Evolutionary conservation across 2,797 vertebrate genomes (phyloP).

Genomic region (Trachurus trachurus): DNA sequence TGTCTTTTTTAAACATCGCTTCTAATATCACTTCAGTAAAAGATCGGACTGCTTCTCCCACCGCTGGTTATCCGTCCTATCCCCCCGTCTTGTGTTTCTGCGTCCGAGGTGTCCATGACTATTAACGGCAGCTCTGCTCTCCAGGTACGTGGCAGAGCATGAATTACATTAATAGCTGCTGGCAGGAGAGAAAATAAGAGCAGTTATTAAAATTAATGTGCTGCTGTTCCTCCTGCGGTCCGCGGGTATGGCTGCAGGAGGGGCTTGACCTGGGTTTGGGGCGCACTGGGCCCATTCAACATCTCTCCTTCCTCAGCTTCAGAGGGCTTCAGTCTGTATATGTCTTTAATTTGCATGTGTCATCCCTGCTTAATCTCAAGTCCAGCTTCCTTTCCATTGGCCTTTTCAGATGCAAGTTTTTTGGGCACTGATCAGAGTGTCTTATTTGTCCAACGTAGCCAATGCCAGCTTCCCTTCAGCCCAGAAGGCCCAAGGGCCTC

Average conservation of each 20-base stretch:
- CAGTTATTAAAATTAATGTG: conserved; percentile 82
- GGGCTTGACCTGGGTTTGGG: conserved; percentile 14
- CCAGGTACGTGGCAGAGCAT: conserved; percentile 72
- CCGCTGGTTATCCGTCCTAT: neutral
- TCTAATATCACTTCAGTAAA: neutral
- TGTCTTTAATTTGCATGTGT: conserved; percentile 57
- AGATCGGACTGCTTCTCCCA: neutral
- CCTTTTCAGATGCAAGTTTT: conserved; percentile 70
- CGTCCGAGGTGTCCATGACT: conserved; percentile 50
- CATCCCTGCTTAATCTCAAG: conserved; percentile 72
- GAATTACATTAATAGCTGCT: conserved; percentile 77
- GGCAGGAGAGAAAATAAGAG: conserved; percentile 79
- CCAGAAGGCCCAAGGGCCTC: conserved; percentile 66
- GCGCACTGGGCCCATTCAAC: conserved; percentile 45
- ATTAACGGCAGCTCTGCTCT: conserved; percentile 66
- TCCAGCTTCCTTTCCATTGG: conserved; percentile 62
- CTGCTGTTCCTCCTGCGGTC: conserved; percentile 74
- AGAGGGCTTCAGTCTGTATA: conserved; percentile 21
- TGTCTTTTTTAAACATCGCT: neutral
- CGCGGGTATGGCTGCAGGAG: conserved; percentile 52
- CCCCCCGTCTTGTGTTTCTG: neutral
- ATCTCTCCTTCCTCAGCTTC: conserved; percentile 50
- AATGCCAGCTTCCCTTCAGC: conserved; percentile 71
- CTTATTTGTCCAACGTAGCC: conserved; percentile 61
- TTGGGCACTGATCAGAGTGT: conserved; percentile 70